A percentile compares a stretch with the other conserved stretches of the same genome.
Evolutionary conservation across 2,888 invertebrate genomes (phyloP).

Genomic region (Stenotaenia linearis): DNA sequence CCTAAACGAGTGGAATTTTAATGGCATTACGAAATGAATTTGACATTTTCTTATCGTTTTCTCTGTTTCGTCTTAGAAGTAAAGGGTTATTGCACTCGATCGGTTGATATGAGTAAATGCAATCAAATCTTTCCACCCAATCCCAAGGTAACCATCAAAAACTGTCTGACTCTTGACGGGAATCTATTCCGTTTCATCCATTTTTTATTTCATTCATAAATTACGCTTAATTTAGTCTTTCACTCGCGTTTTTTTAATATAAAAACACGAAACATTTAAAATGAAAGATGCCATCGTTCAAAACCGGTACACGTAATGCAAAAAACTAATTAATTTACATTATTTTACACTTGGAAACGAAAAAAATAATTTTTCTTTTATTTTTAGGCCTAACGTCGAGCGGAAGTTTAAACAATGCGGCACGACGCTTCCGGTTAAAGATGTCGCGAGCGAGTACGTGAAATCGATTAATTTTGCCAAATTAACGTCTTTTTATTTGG

Average conservation of each 20-base stretch:
- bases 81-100: not conserved
- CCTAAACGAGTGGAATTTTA: not conserved
- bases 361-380: not conserved
- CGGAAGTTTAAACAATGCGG: not conserved
- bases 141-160: slow-evolving; percentile 4
- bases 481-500: not conserved
- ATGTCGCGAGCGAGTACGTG: not conserved
- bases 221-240: not conserved
- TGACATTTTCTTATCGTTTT: not conserved
- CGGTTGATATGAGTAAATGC: not conserved
- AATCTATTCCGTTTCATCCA: not conserved
- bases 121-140: not conserved
- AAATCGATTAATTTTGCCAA: not conserved
- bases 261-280: not conserved
- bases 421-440: not conserved
- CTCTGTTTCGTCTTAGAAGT: not conserved
- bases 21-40: not conserved
- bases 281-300: not conserved
- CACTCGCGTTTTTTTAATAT: not conserved
- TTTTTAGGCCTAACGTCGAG: not conserved
- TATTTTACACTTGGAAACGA: no score
- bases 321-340: no score
- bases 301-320: not conserved
- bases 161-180: not conserved
- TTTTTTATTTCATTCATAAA: slow-evolving; percentile 2